These are phyloP conservation scores for Chaitophorus viminalis DNA, from an alignment of 2,888 invertebrate genomes.

Conservation along the genomic window DNA sequence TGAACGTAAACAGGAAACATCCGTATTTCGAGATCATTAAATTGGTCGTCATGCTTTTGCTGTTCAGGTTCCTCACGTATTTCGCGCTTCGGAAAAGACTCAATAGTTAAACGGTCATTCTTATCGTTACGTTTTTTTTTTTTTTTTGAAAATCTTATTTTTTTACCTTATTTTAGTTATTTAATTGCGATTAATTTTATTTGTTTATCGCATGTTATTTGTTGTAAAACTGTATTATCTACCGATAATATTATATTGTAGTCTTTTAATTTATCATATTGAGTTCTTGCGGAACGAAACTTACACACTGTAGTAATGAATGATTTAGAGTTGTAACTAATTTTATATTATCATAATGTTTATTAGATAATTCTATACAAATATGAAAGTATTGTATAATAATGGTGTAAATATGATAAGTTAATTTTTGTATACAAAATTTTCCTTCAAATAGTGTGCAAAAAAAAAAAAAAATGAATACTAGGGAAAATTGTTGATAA, in stretches of 20 bases:
- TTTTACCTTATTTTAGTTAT: not conserved
- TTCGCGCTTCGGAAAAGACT: slow-evolving; percentile 54
- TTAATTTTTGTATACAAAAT: not conserved
- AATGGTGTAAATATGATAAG: slow-evolving; percentile 25
- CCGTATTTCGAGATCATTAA: slow-evolving; percentile 72
- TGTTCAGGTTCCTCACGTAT: slow-evolving; percentile 70
- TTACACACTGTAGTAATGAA: not conserved
- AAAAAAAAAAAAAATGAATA: not conserved
- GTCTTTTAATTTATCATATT: slow-evolving; percentile 19
- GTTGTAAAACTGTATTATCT: not conserved
- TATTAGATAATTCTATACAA: not conserved
- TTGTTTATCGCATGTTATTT: not conserved
- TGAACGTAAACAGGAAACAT: slow-evolving; percentile 72
- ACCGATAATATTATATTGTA: not conserved
- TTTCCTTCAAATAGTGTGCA: not conserved
- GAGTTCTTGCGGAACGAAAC: not conserved
- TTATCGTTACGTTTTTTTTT: not conserved
- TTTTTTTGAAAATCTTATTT: not conserved
- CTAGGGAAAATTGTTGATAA: not conserved
- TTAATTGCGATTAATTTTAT: not conserved
- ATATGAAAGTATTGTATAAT: slow-evolving; percentile 1
- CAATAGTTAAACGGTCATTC: not conserved
- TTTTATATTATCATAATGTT: not conserved
- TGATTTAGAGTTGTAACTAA: slow-evolving; percentile 7
- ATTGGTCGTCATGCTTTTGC: slow-evolving; percentile 70